These are phyloP conservation scores for Ptychoptera albimana DNA, from an alignment of 2,888 invertebrate species.

Conservation along the genomic window DNA sequence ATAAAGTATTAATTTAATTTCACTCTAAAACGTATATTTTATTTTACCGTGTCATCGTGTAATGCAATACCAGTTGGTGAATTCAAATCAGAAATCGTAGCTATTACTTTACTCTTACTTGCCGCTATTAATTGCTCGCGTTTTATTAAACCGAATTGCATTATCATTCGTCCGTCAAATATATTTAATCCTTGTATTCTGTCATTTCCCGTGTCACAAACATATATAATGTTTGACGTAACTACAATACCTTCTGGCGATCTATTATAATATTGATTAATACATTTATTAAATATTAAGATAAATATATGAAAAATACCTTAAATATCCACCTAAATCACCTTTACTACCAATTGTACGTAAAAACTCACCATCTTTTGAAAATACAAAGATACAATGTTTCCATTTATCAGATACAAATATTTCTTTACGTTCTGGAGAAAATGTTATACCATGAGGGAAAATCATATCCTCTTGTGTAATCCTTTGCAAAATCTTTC, in stretches of 20 bases:
- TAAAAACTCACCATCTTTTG: constrained; percentile 41
- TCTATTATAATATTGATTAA: constrained; percentile 13
- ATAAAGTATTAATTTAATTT: constrained; percentile 1
- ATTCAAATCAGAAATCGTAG: constrained; percentile 39
- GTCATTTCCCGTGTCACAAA: constrained; percentile 67
- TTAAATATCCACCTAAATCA: constrained; percentile 40
- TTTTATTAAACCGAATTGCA: constrained; percentile 39
- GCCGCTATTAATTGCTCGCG: constrained; percentile 21
- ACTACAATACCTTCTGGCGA: constrained; percentile 59
- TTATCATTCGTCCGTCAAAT: constrained; percentile 41
- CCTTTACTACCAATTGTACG: constrained; percentile 49
- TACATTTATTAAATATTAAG: too few relatives aligned
- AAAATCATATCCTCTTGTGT: constrained; percentile 41
- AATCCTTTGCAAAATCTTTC: constrained; percentile 36
- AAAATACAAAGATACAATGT: constrained; percentile 52
- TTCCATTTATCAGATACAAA: constrained; percentile 45
- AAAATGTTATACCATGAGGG: constrained; percentile 44
- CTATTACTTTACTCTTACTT: constrained; percentile 17
- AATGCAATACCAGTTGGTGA: constrained; percentile 56
- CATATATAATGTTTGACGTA: constrained; percentile 38
- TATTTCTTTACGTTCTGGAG: constrained; percentile 37
- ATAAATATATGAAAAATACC: too few relatives aligned
- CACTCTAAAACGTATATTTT: neutral
- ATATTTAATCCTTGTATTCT: constrained; percentile 40
- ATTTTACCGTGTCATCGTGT: constrained; percentile 28